These are phyloP conservation scores for Apogon talboti DNA, from an alignment of 2,797 vertebrate species.

Conservation along the genomic window DNA sequence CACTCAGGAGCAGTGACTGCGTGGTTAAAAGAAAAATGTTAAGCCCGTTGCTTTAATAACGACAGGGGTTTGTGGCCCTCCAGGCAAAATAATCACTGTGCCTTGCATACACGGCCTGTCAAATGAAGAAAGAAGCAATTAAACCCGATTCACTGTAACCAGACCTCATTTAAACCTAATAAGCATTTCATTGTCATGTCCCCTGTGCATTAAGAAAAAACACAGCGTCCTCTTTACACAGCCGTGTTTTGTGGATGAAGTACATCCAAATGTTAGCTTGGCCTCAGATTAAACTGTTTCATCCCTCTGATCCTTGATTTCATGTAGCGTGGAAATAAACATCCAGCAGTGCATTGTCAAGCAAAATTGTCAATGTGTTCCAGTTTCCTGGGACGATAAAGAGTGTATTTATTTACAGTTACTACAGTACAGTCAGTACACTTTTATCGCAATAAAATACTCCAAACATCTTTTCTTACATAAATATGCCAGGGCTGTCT, in stretches of 20 bases:
- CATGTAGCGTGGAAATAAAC: slow-evolving; percentile 24
- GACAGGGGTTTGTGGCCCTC: slow-evolving; percentile 30
- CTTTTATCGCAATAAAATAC: slow-evolving; percentile 9
- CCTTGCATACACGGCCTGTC: slow-evolving; percentile 30
- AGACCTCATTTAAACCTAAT: slow-evolving; percentile 36
- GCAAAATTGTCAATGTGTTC: neutral
- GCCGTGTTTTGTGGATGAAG: neutral
- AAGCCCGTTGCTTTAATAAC: slow-evolving; percentile 56
- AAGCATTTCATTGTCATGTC: slow-evolving; percentile 17
- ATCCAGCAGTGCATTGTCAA: slow-evolving; percentile 17
- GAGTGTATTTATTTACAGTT: slow-evolving; percentile 11
- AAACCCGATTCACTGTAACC: slow-evolving; percentile 15
- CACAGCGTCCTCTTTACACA: slow-evolving; percentile 4
- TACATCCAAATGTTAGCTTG: slow-evolving; percentile 1
- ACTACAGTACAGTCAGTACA: no score
- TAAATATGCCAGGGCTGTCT: slow-evolving; percentile 20
- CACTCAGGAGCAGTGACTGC: neutral
- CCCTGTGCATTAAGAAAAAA: slow-evolving; percentile 1
- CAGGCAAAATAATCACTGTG: slow-evolving; percentile 49
- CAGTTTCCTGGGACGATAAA: neutral
- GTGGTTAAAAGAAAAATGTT: slow-evolving; percentile 40
- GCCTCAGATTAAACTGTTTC: slow-evolving; percentile 20
- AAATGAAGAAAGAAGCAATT: slow-evolving; percentile 44
- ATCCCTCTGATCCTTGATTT: slow-evolving; percentile 8
- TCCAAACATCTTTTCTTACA: slow-evolving; percentile 9